Percentiles rank a stretch among this genome's conserved stretches.
Conservation (phyloP, 2,113 vertebrate species). For the Ploceus nigricollis region DNA sequence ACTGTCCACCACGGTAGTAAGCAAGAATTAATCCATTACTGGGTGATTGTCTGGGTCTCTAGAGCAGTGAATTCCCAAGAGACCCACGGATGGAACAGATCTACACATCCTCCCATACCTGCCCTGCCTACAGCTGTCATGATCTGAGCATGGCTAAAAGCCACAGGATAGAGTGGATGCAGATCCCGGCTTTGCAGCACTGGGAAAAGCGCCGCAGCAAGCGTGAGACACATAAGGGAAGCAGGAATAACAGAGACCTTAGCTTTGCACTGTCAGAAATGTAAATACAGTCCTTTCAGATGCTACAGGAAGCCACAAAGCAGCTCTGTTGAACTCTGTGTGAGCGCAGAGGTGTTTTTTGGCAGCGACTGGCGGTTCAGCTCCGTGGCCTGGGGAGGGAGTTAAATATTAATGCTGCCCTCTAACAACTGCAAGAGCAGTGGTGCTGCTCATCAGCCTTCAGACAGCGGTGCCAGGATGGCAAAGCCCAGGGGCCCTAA, state of each 20-base stretch:
- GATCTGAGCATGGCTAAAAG: not conserved
- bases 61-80: not conserved
- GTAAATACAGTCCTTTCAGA: not conserved
- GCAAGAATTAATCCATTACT: not conserved
- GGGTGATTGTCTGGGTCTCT: not conserved
- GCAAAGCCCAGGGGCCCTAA: not conserved
- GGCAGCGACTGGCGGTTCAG: not conserved
- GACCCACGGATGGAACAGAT: not conserved
- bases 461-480: accelerated
- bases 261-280: not conserved
- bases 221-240: not conserved
- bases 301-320: not conserved
- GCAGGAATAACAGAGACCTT: not conserved
- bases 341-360: not conserved
- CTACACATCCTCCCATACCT: not conserved
- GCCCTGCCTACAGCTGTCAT: not conserved
- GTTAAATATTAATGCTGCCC: slow-evolving; percentile 16
- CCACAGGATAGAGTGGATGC: accelerated
- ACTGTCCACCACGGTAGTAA: not conserved
- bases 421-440: not conserved
- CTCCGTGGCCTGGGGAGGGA: not conserved
- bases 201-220: not conserved
- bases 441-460: not conserved
- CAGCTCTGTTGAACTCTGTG: not conserved
- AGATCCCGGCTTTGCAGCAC: not conserved